phyloP scores from a whole-genome alignment of 2,113 vertebrate genomes.

The Crotalus viridis region DNA sequence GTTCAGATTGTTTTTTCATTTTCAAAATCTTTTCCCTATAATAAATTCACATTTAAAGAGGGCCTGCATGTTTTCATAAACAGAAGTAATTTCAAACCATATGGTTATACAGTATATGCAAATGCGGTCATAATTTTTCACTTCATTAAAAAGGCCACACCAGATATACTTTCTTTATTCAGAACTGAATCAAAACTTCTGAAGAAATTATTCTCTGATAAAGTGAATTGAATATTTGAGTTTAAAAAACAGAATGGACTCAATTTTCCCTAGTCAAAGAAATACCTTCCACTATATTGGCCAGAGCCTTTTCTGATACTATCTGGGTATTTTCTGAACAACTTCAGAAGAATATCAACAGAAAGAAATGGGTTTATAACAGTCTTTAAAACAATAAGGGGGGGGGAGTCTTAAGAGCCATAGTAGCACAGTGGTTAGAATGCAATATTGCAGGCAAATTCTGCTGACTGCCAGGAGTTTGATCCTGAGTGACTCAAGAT shows the following conservation, averaged over 20 bases:
- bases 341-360: background rate
- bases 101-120: background rate
- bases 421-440: background rate
- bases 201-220: background rate
- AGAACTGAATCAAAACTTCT: background rate
- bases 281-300: background rate
- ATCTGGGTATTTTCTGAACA: background rate
- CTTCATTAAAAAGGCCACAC: too few relatives aligned
- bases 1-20: background rate
- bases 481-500: background rate
- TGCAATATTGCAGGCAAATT: background rate
- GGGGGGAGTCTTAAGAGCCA: background rate
- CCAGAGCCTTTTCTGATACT: background rate
- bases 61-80: background rate
- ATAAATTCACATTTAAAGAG: background rate
- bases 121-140: background rate
- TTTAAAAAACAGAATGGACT: background rate
- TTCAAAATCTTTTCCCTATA: background rate
- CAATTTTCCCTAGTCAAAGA: background rate
- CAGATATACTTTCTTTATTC: too few relatives aligned
- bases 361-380: background rate
- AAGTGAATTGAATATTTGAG: background rate
- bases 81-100: background rate
- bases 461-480: background rate
- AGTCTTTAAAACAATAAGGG: background rate